Evolutionary conservation across 2,888 invertebrate species (phyloP).

Genomic region (Ochropleura leucogaster): DNA sequence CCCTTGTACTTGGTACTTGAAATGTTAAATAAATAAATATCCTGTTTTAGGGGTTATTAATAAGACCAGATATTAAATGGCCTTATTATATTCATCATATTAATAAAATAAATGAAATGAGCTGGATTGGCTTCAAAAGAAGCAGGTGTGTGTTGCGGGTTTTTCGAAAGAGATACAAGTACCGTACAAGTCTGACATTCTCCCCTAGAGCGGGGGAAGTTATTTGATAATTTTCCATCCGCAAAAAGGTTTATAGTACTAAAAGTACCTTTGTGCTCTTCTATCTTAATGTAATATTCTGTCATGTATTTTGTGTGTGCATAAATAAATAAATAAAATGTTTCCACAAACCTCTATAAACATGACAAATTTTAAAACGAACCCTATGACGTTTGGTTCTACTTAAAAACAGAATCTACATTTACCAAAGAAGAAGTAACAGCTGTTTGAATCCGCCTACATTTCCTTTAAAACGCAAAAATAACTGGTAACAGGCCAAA

Average conservation of each 20-base stretch:
- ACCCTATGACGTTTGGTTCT: not conserved
- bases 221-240: too few relatives aligned
- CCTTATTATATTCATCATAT: not conserved
- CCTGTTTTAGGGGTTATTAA: too few relatives aligned
- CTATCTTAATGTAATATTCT: too few relatives aligned
- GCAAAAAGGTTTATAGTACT: too few relatives aligned
- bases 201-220: too few relatives aligned
- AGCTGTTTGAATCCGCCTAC: slow-evolving; percentile 3
- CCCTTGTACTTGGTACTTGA: too few relatives aligned
- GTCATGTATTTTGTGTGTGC: too few relatives aligned
- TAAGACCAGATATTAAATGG: not conserved
- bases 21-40: too few relatives aligned
- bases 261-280: too few relatives aligned
- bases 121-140: not conserved
- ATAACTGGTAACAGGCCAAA: slow-evolving; percentile 17
- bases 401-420: slow-evolving; percentile 22
- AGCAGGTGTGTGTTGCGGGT: too few relatives aligned
- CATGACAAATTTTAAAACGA: not conserved
- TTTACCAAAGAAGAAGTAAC: slow-evolving; percentile 37
- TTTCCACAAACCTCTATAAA: not conserved
- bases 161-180: too few relatives aligned
- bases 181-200: too few relatives aligned
- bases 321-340: not conserved
- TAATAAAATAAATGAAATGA: not conserved
- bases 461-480: slow-evolving; percentile 13